phyloP scores from a whole-genome alignment of 2,113 vertebrate species.

The Caracal caracal region DNA sequence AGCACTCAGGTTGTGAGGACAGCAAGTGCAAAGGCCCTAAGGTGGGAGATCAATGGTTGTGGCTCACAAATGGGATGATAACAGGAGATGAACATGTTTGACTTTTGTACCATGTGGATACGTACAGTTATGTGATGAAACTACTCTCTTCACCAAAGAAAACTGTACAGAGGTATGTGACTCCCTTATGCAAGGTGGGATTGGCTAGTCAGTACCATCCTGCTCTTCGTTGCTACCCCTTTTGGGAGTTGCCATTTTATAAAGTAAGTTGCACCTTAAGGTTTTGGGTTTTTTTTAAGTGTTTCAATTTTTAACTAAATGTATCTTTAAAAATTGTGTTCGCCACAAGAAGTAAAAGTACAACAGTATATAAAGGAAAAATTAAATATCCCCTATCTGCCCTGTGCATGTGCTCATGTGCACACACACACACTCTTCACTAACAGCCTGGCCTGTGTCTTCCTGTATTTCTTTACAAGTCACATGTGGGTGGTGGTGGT shows the following conservation, averaged over 20 bases:
- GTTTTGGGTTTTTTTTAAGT: neutral
- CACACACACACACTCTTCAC: too few relatives aligned
- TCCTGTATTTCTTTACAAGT: neutral
- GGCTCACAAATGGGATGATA: neutral
- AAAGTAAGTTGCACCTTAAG: neutral
- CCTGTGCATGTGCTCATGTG: too few relatives aligned
- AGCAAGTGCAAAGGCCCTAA: neutral
- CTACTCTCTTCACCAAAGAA: neutral
- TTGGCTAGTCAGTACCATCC: neutral
- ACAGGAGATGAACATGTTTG: neutral
- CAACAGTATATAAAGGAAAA: neutral
- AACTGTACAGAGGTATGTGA: neutral
- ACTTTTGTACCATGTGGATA: too few relatives aligned
- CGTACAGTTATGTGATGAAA: neutral
- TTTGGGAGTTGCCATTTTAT: neutral
- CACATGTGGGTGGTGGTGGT: neutral
- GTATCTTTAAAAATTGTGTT: neutral
- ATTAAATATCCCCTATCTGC: neutral
- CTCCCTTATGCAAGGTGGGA: neutral
- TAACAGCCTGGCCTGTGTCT: neutral
- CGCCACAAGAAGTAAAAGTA: constrained; percentile 8
- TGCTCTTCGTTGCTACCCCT: neutral
- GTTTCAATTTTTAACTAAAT: constrained; percentile 22
- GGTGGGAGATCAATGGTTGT: neutral
- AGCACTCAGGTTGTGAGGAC: neutral